A percentile compares a stretch with the other conserved stretches of the same genome.
These are phyloP conservation scores for Silurus meridionalis DNA, from an alignment of 2,113 vertebrate species.

Conservation along the genomic window DNA sequence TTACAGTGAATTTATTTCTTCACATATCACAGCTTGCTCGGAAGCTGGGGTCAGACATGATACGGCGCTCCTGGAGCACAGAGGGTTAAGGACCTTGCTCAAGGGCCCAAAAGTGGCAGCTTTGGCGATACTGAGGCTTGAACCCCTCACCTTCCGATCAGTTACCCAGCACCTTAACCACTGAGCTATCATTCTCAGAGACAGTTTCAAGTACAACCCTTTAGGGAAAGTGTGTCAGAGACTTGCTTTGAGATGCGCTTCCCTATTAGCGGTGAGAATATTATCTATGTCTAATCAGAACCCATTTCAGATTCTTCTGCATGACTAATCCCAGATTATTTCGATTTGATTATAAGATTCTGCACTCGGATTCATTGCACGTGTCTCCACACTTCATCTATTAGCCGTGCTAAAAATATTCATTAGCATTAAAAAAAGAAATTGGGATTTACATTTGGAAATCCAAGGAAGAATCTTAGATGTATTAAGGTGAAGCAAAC, in stretches of 20 bases:
- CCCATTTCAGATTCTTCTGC: background rate
- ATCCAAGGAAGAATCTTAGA: background rate
- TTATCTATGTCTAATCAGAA: conserved; percentile 1
- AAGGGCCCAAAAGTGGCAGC: too few species aligned
- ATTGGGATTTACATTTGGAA: background rate
- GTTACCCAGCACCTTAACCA: too few species aligned
- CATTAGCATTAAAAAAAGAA: background rate
- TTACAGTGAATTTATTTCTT: too few species aligned
- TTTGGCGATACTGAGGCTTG: too few species aligned
- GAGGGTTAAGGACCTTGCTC: too few species aligned
- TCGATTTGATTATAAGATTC: background rate
- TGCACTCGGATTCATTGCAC: background rate
- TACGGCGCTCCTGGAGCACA: too few species aligned
- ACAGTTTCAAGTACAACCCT: background rate
- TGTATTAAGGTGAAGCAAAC: background rate
- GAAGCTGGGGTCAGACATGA: too few species aligned
- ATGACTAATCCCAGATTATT: background rate
- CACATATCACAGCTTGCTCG: too few species aligned
- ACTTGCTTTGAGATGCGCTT: too few species aligned
- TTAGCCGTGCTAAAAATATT: background rate
- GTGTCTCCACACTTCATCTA: background rate
- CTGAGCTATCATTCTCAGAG: background rate
- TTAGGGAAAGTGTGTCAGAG: background rate
- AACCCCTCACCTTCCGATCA: too few species aligned
- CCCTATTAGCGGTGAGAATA: background rate